phyloP scores from a whole-genome alignment of 23 tunicate genomes.

The Trididemnum clinides region DNA sequence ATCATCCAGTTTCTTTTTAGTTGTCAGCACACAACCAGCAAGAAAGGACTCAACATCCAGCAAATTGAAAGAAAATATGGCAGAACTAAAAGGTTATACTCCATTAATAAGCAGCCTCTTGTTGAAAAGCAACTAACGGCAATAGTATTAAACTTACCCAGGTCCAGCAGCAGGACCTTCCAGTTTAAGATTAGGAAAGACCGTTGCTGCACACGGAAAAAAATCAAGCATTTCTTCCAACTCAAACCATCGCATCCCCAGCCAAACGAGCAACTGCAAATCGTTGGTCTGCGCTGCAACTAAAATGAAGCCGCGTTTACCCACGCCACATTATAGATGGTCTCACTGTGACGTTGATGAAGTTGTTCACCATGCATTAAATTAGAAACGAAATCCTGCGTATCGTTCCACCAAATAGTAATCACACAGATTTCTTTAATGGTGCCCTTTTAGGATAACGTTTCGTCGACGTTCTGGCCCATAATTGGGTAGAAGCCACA shows the following conservation, averaged over 20 bases:
- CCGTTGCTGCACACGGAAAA: constrained; percentile 42
- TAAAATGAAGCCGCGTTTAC: no score
- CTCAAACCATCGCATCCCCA: constrained; percentile 57
- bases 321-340: no score
- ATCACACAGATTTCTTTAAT: no score
- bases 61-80: neutral
- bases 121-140: neutral
- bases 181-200: constrained; percentile 62
- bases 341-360: no score
- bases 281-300: constrained; percentile 47
- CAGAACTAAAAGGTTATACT: neutral
- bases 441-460: no score
- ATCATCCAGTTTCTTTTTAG: constrained; percentile 36
- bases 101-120: neutral
- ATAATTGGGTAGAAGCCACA: no score
- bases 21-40: constrained; percentile 67
- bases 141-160: neutral
- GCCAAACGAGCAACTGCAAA: constrained; percentile 66
- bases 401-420: no score
- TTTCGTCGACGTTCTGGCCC: no score
- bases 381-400: no score
- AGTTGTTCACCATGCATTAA: no score
- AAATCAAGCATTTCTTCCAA: constrained; percentile 28
- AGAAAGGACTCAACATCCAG: constrained; percentile 82
- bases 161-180: neutral